These are phyloP conservation scores for Chironomus tepperi DNA, from an alignment of 1,140 invertebrate species.

Conservation along the genomic window DNA sequence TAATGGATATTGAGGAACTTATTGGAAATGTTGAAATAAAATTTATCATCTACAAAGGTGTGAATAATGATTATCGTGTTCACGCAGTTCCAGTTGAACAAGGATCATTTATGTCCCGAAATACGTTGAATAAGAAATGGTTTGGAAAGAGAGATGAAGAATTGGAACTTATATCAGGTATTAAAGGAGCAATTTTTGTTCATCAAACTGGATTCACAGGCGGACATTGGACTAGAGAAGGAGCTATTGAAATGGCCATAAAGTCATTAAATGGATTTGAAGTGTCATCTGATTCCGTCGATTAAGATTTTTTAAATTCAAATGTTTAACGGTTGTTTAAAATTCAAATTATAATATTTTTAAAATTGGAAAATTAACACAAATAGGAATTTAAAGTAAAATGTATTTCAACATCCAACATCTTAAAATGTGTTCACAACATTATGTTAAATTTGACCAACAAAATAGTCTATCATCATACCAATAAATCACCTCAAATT, in stretches of 20 bases:
- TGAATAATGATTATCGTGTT: slow-evolving; percentile 36
- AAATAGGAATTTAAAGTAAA: no score
- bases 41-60: slow-evolving; percentile 65
- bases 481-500: no score
- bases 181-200: slow-evolving; percentile 74
- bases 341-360: no score
- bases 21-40: slow-evolving; percentile 55
- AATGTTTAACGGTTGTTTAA: no score
- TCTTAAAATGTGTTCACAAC: no score
- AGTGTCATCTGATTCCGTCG: no score
- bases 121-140: slow-evolving; percentile 71
- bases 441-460: no score
- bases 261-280: slow-evolving; percentile 48
- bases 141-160: slow-evolving; percentile 69
- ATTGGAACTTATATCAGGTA: slow-evolving; percentile 55
- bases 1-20: slow-evolving; percentile 73
- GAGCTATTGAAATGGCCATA: slow-evolving; percentile 77
- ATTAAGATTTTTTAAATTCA: no score
- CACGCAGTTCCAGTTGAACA: slow-evolving; percentile 57
- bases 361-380: no score
- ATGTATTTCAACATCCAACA: no score
- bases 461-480: no score
- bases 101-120: slow-evolving; percentile 69
- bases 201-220: slow-evolving; percentile 88
- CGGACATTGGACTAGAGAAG: slow-evolving; percentile 70